Conservation (phyloP, 2,797 vertebrate genomes). For the Acrocephalus scirpaceus region DNA sequence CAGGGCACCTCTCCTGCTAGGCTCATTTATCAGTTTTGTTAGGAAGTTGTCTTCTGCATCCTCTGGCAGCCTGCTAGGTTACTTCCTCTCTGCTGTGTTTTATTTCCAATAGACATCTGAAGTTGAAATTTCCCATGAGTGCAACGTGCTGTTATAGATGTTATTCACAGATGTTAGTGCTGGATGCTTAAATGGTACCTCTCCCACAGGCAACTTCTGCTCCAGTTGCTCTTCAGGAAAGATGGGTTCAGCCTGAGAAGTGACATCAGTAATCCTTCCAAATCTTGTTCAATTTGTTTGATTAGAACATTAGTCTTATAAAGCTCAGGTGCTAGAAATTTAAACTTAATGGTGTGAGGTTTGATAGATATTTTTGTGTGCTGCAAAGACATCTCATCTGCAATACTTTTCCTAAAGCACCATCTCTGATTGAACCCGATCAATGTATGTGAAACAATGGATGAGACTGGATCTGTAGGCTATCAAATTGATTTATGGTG, state of each 20-base stretch:
- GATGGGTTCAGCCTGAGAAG: neutral
- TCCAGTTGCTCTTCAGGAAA: neutral
- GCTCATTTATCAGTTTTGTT: neutral
- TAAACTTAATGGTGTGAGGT: neutral
- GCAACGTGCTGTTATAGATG: neutral
- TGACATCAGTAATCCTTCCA: neutral
- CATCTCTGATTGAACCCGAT: neutral
- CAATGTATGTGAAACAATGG: neutral
- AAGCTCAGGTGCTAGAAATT: neutral
- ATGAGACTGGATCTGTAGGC: neutral
- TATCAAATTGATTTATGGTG: neutral
- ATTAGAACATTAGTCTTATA: neutral
- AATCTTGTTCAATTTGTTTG: neutral
- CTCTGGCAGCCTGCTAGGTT: neutral
- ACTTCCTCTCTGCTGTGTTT: neutral
- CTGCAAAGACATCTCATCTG: neutral
- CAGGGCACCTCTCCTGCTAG: no score
- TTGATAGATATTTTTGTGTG: neutral
- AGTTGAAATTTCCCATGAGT: neutral
- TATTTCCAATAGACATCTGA: neutral
- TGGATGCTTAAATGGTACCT: neutral
- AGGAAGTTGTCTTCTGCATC: fast-evolving
- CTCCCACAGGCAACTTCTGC: neutral
- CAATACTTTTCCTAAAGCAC: neutral
- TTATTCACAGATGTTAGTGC: neutral